Percentiles rank a stretch among this genome's conserved stretches.
Conservation (phyloP, 2,797 vertebrate genomes). For the Takifugu rubripes region DNA sequence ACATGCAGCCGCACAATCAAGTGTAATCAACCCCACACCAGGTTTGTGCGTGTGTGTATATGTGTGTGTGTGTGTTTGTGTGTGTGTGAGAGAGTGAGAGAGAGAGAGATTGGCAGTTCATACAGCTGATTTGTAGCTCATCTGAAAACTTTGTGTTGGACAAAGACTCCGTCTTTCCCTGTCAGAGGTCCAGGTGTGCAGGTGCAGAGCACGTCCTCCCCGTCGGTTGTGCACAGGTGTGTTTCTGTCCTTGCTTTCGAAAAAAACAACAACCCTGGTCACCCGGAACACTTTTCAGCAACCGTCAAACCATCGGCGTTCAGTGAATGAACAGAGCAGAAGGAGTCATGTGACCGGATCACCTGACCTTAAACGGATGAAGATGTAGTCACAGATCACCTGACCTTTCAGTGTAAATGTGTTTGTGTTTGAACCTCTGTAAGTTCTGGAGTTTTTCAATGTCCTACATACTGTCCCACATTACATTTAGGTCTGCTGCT, state of each 20-base stretch:
- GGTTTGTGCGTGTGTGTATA: background rate
- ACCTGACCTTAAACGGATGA: no score
- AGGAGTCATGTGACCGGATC: background rate
- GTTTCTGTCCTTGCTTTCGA: background rate
- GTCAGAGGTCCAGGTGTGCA: no score
- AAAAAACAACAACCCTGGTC: no score
- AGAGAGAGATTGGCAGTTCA: background rate
- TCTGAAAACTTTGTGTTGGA: no score
- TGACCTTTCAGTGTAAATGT: background rate
- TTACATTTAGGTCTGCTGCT: conserved; percentile 61
- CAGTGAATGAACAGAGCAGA: no score
- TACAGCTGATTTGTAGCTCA: background rate
- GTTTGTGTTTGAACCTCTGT: conserved; percentile 27
- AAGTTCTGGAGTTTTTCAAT: conserved; percentile 35
- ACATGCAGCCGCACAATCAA: conserved; percentile 6
- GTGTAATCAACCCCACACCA: conserved; percentile 24
- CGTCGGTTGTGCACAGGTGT: background rate
- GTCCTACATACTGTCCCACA: conserved; percentile 70
- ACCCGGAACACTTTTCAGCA: no score
- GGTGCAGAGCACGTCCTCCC: no score
- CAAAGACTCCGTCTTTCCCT: no score
- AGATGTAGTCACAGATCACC: background rate
- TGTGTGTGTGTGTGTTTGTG: no score
- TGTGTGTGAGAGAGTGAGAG: background rate
- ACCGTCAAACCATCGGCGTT: no score